These are phyloP conservation scores for Athetis lepigone DNA, from an alignment of 2,888 invertebrate genomes.

Conservation along the genomic window DNA sequence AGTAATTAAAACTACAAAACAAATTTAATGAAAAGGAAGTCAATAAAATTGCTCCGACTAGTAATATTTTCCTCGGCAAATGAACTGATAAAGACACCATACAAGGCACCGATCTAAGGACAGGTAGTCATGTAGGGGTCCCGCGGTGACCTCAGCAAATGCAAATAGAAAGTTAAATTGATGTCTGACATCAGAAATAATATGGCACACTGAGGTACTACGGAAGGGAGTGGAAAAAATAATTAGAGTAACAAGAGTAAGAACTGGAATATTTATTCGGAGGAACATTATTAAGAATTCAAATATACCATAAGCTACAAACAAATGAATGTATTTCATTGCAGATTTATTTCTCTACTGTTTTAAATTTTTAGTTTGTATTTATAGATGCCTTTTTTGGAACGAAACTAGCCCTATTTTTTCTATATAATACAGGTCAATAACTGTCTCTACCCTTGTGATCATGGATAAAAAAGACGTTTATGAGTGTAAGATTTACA, in stretches of 20 bases:
- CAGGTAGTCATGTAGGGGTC: slow-evolving; percentile 72
- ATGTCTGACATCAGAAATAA: slow-evolving; percentile 44
- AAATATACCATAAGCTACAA: too few relatives aligned
- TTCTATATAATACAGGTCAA: neutral
- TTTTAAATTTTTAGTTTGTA: too few relatives aligned
- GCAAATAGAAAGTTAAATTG: slow-evolving; percentile 72
- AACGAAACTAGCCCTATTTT: too few relatives aligned
- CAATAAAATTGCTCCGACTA: slow-evolving; percentile 41
- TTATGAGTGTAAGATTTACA: neutral
- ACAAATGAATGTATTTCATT: too few relatives aligned
- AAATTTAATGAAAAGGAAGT: slow-evolving; percentile 50
- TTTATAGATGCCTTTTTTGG: too few relatives aligned
- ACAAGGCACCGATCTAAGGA: slow-evolving; percentile 57
- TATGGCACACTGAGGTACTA: slow-evolving; percentile 28
- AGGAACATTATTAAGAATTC: too few relatives aligned
- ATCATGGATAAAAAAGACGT: neutral
- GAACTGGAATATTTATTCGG: neutral
- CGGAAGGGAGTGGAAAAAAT: neutral
- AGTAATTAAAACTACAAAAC: slow-evolving; percentile 49
- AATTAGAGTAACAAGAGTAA: neutral
- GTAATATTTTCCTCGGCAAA: slow-evolving; percentile 45
- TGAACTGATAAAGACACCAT: slow-evolving; percentile 61
- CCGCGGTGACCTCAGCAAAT: slow-evolving; percentile 68
- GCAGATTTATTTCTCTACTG: too few relatives aligned
- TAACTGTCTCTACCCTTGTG: neutral